Evolutionary conservation across 2,797 vertebrate genomes (phyloP).

Genomic region (Melanotaenia trifasciata): DNA sequence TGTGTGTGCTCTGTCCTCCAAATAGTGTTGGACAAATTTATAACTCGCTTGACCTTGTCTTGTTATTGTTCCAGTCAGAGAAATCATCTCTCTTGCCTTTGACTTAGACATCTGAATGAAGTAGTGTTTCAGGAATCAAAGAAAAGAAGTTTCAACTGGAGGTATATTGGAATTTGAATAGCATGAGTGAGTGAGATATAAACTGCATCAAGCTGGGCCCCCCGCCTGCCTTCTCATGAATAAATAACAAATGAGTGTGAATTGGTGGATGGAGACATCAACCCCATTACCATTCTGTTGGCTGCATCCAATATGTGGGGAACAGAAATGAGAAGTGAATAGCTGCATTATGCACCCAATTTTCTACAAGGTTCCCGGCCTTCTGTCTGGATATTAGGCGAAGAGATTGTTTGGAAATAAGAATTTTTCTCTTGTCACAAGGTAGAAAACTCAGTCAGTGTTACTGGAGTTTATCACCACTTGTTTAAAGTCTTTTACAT

Average conservation of each 20-base stretch:
- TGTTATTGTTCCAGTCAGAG: constrained; percentile 33
- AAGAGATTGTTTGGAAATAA: constrained; percentile 49
- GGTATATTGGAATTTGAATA: constrained; percentile 57
- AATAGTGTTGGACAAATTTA: constrained; percentile 5
- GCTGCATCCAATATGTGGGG: constrained; percentile 52
- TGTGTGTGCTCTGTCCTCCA: constrained; percentile 15
- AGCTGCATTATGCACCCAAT: constrained; percentile 67
- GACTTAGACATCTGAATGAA: constrained; percentile 41
- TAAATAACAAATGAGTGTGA: constrained; percentile 75
- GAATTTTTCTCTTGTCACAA: constrained; percentile 30
- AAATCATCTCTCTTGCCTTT: constrained; percentile 18
- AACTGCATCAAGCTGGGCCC: constrained; percentile 62
- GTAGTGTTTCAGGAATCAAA: constrained; percentile 42
- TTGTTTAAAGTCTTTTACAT: constrained; percentile 6
- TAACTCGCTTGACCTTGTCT: constrained; percentile 30
- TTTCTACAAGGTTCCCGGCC: constrained; percentile 55
- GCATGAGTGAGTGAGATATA: constrained; percentile 58
- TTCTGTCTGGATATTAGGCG: constrained; percentile 45
- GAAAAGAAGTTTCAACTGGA: constrained; percentile 45
- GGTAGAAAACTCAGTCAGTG: constrained; percentile 29
- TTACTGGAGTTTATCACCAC: neutral
- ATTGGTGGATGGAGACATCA: constrained; percentile 69
- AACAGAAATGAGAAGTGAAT: constrained; percentile 71
- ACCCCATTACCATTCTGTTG: constrained; percentile 67
- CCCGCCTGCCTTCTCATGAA: constrained; percentile 78